These are phyloP conservation scores for Teleogryllus oceanicus DNA, from an alignment of 2,888 invertebrate species.

Conservation along the genomic window DNA sequence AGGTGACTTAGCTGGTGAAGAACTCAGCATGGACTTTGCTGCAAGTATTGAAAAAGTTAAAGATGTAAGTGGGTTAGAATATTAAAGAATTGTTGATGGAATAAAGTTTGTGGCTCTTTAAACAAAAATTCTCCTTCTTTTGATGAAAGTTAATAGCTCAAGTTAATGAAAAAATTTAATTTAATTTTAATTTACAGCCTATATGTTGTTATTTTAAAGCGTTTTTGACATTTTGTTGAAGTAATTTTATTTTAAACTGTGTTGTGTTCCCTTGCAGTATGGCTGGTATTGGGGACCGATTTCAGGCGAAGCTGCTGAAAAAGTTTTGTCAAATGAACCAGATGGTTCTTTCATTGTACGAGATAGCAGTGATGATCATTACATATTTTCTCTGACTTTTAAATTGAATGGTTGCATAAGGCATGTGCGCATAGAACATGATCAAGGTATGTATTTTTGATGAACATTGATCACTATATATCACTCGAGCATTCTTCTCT, in stretches of 20 bases:
- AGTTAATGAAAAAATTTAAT: no score
- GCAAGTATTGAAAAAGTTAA: constrained; percentile 90
- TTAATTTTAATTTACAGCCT: not conserved
- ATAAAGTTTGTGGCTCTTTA: no score
- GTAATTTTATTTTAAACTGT: not conserved
- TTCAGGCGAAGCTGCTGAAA: constrained; percentile 86
- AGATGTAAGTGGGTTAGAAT: constrained; percentile 64
- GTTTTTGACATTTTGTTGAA: not conserved
- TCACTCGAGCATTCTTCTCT: no score
- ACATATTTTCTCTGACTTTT: constrained; percentile 90
- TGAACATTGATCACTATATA: no score
- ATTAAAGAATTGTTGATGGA: no score
- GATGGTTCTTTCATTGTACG: constrained; percentile 92
- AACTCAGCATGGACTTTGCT: constrained; percentile 74
- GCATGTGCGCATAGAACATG: constrained; percentile 91
- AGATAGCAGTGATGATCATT: constrained; percentile 91
- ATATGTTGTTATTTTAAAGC: constrained; percentile 24
- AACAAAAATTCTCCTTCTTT: no score
- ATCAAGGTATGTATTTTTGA: constrained; percentile 66
- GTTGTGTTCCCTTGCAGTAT: constrained; percentile 56
- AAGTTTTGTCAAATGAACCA: constrained; percentile 84
- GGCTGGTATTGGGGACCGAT: constrained; percentile 97
- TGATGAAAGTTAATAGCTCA: no score
- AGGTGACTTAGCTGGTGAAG: constrained; percentile 45
- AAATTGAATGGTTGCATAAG: constrained; percentile 84